Evolutionary conservation across 2,797 vertebrate genomes (phyloP).

Genomic region (Silurus lanzhouensis): DNA sequence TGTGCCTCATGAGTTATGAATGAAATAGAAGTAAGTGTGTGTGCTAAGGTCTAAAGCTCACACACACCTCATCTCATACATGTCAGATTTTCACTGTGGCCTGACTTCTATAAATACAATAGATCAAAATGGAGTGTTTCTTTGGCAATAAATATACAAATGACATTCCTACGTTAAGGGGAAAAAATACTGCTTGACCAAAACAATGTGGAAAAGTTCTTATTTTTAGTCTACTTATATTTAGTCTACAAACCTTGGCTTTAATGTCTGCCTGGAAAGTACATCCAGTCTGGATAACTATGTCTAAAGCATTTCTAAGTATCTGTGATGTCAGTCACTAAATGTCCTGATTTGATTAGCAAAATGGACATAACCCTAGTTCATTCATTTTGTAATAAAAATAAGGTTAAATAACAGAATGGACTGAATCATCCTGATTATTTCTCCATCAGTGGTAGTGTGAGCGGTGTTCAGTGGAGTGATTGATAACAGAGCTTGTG

Average conservation of each 20-base stretch:
- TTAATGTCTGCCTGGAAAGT: not conserved
- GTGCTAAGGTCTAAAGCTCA: not conserved
- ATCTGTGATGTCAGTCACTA: not conserved
- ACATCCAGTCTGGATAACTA: not conserved
- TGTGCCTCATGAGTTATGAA: conserved; percentile 50
- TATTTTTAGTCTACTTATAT: not conserved
- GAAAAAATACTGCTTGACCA: not conserved
- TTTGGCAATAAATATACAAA: not conserved
- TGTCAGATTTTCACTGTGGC: no score
- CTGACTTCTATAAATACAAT: not conserved
- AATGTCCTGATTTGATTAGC: not conserved
- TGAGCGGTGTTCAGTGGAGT: not conserved
- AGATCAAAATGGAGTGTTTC: not conserved
- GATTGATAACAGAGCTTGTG: not conserved
- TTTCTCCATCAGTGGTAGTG: not conserved
- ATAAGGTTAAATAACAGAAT: not conserved
- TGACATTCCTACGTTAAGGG: not conserved
- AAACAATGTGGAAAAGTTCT: not conserved
- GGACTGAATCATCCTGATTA: not conserved
- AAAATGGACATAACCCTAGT: not conserved
- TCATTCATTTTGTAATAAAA: not conserved
- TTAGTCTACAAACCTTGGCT: no score
- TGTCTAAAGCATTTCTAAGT: not conserved
- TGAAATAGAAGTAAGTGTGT: conserved; percentile 26
- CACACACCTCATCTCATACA: not conserved